These are phyloP conservation scores for Clistopyga incitator DNA, from an alignment of 2,888 invertebrate species.

Conservation along the genomic window DNA sequence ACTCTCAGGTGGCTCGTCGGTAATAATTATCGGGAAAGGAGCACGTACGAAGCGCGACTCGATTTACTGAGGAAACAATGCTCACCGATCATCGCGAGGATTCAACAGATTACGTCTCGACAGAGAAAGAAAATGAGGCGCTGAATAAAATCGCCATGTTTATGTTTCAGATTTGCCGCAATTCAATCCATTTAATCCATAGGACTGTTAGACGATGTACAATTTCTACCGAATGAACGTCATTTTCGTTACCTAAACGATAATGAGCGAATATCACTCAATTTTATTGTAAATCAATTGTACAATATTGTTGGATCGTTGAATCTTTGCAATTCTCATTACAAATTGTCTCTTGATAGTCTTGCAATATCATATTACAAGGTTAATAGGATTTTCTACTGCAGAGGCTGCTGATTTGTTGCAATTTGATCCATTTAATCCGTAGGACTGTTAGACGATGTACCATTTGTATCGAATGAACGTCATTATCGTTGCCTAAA, in stretches of 20 bases:
- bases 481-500: no score
- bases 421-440: no score
- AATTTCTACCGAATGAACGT: no score
- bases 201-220: no score
- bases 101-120: constrained; percentile 70
- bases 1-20: constrained; percentile 86
- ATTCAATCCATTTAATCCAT: neutral
- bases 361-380: neutral
- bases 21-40: constrained; percentile 88
- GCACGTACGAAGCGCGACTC: constrained; percentile 86
- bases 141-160: neutral
- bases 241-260: no score
- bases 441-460: no score
- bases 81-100: constrained; percentile 75
- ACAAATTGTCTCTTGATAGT: neutral
- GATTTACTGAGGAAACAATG: constrained; percentile 84
- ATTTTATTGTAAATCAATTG: neutral
- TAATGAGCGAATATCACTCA: neutral
- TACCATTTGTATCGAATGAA: no score
- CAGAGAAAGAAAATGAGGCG: constrained; percentile 33
- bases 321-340: neutral
- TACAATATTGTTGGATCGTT: neutral
- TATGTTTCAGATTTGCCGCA: neutral
- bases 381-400: no score
- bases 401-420: no score